Percentiles rank a stretch among this genome's conserved stretches.
These are phyloP conservation scores for Melanotaenia parkinsoni DNA, from an alignment of 2,797 vertebrate genomes.

Conservation along the genomic window DNA sequence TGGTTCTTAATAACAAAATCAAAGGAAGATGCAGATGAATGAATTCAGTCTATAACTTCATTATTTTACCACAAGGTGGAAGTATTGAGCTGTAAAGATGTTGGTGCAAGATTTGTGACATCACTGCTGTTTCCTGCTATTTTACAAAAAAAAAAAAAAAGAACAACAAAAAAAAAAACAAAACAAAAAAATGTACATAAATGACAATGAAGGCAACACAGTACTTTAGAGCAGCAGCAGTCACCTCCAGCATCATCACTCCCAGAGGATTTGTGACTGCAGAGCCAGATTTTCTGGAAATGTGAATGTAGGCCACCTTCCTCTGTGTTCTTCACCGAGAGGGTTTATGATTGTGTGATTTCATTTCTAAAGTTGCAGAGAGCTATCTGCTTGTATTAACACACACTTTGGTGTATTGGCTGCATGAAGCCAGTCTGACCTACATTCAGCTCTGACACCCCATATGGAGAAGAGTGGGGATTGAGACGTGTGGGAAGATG, in stretches of 20 bases:
- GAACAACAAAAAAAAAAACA: no score
- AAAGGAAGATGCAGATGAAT: background rate
- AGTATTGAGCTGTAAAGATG: slow-evolving; percentile 34
- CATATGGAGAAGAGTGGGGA: slow-evolving; percentile 6
- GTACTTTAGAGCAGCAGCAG: slow-evolving; percentile 12
- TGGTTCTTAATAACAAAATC: background rate
- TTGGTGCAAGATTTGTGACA: slow-evolving; percentile 3
- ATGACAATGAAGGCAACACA: background rate
- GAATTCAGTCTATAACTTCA: background rate
- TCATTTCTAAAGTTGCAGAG: slow-evolving; percentile 18
- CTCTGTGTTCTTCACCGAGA: slow-evolving; percentile 2
- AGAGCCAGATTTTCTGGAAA: slow-evolving; percentile 34
- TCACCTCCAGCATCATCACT: slow-evolving; percentile 9
- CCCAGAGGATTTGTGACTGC: slow-evolving; percentile 14
- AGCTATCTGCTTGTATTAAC: slow-evolving; percentile 21
- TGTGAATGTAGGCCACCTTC: slow-evolving; percentile 46
- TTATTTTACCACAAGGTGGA: slow-evolving; percentile 59
- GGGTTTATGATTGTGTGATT: slow-evolving; percentile 1
- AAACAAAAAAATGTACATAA: background rate
- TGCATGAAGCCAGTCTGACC: slow-evolving; percentile 51
- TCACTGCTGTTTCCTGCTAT: slow-evolving; percentile 20
- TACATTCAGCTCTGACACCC: slow-evolving; percentile 46
- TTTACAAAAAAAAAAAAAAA: no score
- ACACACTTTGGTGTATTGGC: slow-evolving; percentile 24
- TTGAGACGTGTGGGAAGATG: background rate